Conservation (phyloP, 2,113 vertebrate genomes). For the Nettapus auritus region DNA sequence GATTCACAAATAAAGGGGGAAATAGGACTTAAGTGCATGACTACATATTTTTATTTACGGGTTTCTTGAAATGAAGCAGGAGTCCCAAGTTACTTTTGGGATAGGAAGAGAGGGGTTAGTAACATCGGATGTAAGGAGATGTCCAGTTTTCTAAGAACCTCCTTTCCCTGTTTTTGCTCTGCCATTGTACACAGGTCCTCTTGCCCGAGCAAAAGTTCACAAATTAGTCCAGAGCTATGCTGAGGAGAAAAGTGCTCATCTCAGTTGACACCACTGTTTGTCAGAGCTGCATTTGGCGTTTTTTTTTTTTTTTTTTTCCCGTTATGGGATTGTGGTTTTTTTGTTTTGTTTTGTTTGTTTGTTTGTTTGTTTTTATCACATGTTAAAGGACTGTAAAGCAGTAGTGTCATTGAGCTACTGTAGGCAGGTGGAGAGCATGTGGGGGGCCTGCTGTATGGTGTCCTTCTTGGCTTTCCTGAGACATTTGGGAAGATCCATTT, state of each 20-base stretch:
- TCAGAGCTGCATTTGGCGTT: neutral
- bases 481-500: neutral
- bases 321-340: neutral
- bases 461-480: neutral
- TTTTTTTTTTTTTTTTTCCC: neutral
- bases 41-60: neutral
- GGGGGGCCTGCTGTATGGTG: neutral
- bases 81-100: neutral
- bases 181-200: neutral
- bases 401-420: neutral
- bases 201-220: neutral
- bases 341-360: too few species aligned
- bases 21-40: neutral
- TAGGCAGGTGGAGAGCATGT: neutral
- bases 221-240: neutral
- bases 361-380: fast-evolving
- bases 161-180: neutral
- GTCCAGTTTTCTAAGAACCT: too few species aligned
- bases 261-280: neutral
- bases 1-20: neutral
- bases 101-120: neutral
- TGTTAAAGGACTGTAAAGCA: neutral
- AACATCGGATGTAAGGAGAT: neutral
- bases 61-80: neutral
- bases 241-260: neutral